Base-by-base conservation (phyloP, 1,140 invertebrate genomes). In the Nebria ingens region DNA sequence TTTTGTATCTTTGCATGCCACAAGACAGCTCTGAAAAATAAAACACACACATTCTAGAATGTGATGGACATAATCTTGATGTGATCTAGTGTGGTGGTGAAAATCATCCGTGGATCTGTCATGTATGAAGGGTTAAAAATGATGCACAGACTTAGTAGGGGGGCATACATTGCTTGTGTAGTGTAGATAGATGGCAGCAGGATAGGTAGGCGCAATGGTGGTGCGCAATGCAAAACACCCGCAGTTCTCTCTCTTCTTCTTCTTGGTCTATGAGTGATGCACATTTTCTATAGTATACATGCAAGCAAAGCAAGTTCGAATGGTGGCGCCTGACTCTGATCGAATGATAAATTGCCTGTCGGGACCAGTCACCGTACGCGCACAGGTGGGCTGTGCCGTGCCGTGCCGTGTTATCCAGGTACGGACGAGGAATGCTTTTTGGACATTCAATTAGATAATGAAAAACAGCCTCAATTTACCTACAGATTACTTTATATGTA, bases 281-380 rank as follows among this genome's bases (percentile, higher is more conserved):
- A 34, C n/a, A 6, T 34, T 34, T 6, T n/a, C 6, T 34, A 34
- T 34, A 34, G 25, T 9, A 34, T 34, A n/a, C n/a, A n/a, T n/a
- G n/a, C n/a, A n/a, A n/a, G n/a, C n/a, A n/a, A n/a, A n/a, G n/a
- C n/a, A n/a, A n/a, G n/a, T n/a, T n/a, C n/a, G n/a, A n/a, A n/a
- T n/a, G 40, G 15, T 45, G 40, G 40, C 40, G 40, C 40, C 40
- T 45, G 40, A 17, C 40, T 45, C 40, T 45, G 40, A 45, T 45
- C 40, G 40, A 45, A 45, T 45, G 40, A 45, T 45, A 45, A 45
- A 45, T 45, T 45, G 40, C 6, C 15, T 45, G 40, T 45, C 40
- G 6, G 6, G 40, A 17, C 40, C 40, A 17, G 6, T 45, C 40
- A 45, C 40, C 40, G 40, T n/a, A n/a, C 25, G 25, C 25, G 25